phyloP scores from a whole-genome alignment of 1,140 invertebrate species.

The Drusus annulatus region DNA sequence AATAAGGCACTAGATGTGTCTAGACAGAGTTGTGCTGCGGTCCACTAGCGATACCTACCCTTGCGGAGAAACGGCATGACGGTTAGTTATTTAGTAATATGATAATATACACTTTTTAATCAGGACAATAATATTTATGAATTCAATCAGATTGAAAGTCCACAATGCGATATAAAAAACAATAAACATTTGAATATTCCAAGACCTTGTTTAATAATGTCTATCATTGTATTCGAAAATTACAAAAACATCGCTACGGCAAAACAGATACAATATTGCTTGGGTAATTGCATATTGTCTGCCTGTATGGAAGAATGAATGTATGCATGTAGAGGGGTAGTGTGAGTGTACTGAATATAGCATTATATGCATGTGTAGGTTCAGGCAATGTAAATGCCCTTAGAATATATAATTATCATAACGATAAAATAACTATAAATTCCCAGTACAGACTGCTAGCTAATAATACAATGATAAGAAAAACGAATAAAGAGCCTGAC shows the following conservation, averaged over 20 bases:
- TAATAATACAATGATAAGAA: slow-evolving; percentile 10
- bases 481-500: slow-evolving; percentile 10
- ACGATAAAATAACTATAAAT: slow-evolving; percentile 7
- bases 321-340: background rate
- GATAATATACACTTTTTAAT: too few relatives aligned
- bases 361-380: background rate
- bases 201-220: background rate
- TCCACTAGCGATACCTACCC: too few relatives aligned
- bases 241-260: background rate
- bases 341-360: background rate
- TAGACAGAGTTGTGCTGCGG: too few relatives aligned
- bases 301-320: background rate
- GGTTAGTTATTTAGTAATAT: too few relatives aligned
- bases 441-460: too few relatives aligned
- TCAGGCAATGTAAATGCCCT: slow-evolving; percentile 26
- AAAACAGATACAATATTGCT: slow-evolving; percentile 3
- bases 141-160: background rate
- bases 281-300: background rate
- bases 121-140: too few relatives aligned
- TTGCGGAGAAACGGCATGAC: too few relatives aligned
- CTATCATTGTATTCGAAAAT: background rate
- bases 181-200: background rate
- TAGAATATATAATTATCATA: slow-evolving; percentile 17
- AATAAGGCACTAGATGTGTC: too few relatives aligned
- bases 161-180: background rate